Evolutionary conservation across 2,888 invertebrate genomes (phyloP).

Genomic region (Volucella zonaria): DNA sequence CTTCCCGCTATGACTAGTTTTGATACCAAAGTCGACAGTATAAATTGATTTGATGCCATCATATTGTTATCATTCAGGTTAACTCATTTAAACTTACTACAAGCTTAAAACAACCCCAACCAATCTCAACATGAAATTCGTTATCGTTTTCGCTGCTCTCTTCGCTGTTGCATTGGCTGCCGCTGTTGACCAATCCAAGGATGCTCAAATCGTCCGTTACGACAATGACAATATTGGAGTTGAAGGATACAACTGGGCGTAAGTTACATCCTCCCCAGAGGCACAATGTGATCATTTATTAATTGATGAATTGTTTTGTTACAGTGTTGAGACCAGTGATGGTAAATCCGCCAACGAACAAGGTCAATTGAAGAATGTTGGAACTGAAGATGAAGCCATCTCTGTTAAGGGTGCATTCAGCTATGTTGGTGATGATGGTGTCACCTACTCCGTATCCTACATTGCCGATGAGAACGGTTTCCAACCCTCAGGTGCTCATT

Average conservation of each 20-base stretch:
- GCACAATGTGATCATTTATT: background rate
- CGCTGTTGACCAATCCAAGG: slow-evolving; percentile 75
- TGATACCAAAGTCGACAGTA: slow-evolving; percentile 37
- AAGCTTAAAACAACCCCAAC: slow-evolving; percentile 16
- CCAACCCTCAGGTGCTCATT: slow-evolving; percentile 83
- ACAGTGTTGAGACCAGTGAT: slow-evolving; percentile 83
- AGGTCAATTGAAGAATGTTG: slow-evolving; percentile 84
- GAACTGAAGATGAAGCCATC: slow-evolving; percentile 84
- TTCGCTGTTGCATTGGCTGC: slow-evolving; percentile 78
- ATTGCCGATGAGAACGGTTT: slow-evolving; percentile 81
- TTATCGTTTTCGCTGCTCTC: slow-evolving; percentile 76
- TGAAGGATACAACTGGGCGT: slow-evolving; percentile 85
- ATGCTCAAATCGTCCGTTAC: slow-evolving; percentile 77
- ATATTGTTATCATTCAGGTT: slow-evolving; percentile 57
- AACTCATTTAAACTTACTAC: background rate
- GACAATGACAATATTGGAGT: slow-evolving; percentile 84
- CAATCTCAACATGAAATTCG: slow-evolving; percentile 76
- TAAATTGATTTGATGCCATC: slow-evolving; percentile 43
- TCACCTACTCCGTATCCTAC: slow-evolving; percentile 84
- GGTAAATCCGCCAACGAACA: slow-evolving; percentile 84
- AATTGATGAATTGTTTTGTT: slow-evolving; percentile 6
- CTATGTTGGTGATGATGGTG: slow-evolving; percentile 85
- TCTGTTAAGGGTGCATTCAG: slow-evolving; percentile 84
- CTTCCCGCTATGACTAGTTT: slow-evolving; percentile 12
- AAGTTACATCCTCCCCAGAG: slow-evolving; percentile 76